Evolutionary conservation across 2,888 invertebrate species (phyloP).

Genomic region (Capitulum mitella): DNA sequence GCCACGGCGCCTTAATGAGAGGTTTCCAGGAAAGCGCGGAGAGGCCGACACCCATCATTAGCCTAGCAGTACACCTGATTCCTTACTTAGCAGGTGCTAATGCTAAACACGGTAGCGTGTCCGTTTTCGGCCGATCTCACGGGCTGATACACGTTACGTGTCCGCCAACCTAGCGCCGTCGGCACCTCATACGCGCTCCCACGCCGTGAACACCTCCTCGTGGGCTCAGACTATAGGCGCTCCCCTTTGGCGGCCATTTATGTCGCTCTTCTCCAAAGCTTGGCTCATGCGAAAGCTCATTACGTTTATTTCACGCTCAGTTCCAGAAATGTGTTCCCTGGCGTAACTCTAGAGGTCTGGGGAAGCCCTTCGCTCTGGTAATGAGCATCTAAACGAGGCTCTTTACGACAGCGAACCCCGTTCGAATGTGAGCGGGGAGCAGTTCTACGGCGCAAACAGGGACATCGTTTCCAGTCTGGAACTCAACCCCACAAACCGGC

Average conservation of each 20-base stretch:
- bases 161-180: no score
- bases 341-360: not conserved
- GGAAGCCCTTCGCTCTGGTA: not conserved
- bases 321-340: not conserved
- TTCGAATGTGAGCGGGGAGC: not conserved
- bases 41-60: not conserved
- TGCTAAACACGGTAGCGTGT: not conserved
- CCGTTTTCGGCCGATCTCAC: not conserved
- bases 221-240: no score
- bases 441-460: not conserved
- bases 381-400: not conserved
- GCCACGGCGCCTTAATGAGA: no score
- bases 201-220: no score
- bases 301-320: not conserved
- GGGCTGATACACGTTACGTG: not conserved
- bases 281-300: not conserved
- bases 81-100: conserved; percentile 14
- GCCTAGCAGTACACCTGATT: not conserved
- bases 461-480: not conserved
- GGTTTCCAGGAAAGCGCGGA: no score
- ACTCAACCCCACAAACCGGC: not conserved
- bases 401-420: not conserved
- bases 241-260: no score
- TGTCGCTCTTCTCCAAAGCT: not conserved
- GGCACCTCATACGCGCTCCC: no score